Evolutionary conservation across 2,888 invertebrate genomes (phyloP).

Genomic region (Galeruca laticollis): DNA sequence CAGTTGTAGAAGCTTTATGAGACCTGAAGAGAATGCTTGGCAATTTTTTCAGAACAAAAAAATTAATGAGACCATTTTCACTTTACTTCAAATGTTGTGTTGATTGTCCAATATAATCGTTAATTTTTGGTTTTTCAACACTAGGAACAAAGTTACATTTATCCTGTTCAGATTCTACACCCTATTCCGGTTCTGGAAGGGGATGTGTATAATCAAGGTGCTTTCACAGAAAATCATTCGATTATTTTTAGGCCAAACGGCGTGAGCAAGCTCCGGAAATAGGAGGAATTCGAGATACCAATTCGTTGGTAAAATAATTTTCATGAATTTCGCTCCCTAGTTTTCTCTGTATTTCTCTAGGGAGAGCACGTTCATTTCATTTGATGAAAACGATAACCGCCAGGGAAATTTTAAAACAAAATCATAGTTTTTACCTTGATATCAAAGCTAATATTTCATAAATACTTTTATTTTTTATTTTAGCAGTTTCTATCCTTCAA

Average conservation of each 20-base stretch:
- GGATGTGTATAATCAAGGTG: conserved; percentile 27
- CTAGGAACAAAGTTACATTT: no score
- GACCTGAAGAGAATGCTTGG: no score
- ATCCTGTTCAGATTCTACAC: neutral
- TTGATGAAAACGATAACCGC: conserved; percentile 17
- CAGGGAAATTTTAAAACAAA: conserved; percentile 6
- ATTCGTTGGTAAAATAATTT: conserved; percentile 20
- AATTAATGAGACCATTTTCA: no score
- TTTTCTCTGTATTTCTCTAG: conserved; percentile 4
- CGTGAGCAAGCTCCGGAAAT: conserved; percentile 14
- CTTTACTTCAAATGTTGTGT: no score
- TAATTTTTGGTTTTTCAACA: no score
- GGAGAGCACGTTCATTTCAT: conserved; percentile 7
- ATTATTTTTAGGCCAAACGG: conserved; percentile 24
- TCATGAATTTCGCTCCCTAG: conserved; percentile 15
- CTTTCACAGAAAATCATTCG: conserved; percentile 25
- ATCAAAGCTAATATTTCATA: neutral
- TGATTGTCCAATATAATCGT: no score
- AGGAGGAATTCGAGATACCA: conserved; percentile 14
- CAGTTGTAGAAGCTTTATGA: no score
- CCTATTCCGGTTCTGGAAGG: conserved; percentile 5
- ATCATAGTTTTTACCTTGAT: conserved; percentile 2
- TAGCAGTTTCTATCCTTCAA: no score
- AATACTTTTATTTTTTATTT: no score
- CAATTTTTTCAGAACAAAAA: no score